Evolutionary conservation across 2,888 invertebrate genomes (phyloP).

Genomic region (Chouioia cunea): DNA sequence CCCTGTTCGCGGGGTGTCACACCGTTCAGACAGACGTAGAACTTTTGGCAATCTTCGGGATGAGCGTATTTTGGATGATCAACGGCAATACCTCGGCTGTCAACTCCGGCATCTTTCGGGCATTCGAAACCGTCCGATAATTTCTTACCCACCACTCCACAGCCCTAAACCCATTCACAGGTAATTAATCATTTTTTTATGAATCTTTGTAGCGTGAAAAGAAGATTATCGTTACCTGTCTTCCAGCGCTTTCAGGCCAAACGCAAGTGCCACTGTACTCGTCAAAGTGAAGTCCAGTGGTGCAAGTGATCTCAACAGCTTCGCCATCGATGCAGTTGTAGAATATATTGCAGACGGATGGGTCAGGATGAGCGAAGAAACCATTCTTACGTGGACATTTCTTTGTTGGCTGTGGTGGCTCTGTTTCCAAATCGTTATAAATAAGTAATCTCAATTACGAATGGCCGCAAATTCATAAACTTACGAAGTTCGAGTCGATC

Average conservation of each 20-base stretch:
- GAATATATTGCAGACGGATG: constrained; percentile 85
- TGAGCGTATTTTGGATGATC: constrained; percentile 90
- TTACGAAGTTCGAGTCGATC: constrained; percentile 90
- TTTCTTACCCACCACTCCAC: constrained; percentile 69
- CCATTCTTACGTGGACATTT: constrained; percentile 89
- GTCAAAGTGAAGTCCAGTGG: constrained; percentile 91
- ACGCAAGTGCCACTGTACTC: constrained; percentile 91
- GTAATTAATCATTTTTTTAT: not conserved
- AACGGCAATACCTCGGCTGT: constrained; percentile 78
- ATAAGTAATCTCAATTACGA: constrained; percentile 1
- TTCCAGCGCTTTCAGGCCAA: constrained; percentile 86
- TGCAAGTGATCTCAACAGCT: constrained; percentile 83
- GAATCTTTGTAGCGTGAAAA: not conserved
- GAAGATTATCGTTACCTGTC: constrained; percentile 73
- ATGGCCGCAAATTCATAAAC: constrained; percentile 64
- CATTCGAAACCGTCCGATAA: constrained; percentile 88
- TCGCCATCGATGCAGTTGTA: constrained; percentile 92
- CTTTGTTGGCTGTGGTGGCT: constrained; percentile 79
- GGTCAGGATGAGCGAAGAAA: constrained; percentile 91
- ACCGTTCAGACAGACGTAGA: constrained; percentile 91
- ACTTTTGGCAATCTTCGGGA: constrained; percentile 89
- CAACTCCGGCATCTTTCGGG: constrained; percentile 78
- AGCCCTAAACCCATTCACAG: constrained; percentile 56
- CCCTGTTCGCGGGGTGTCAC: constrained; percentile 89
- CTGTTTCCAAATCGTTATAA: constrained; percentile 69